Base-by-base conservation (phyloP, 2,797 vertebrate genomes). In the Prunella strophiata region DNA sequence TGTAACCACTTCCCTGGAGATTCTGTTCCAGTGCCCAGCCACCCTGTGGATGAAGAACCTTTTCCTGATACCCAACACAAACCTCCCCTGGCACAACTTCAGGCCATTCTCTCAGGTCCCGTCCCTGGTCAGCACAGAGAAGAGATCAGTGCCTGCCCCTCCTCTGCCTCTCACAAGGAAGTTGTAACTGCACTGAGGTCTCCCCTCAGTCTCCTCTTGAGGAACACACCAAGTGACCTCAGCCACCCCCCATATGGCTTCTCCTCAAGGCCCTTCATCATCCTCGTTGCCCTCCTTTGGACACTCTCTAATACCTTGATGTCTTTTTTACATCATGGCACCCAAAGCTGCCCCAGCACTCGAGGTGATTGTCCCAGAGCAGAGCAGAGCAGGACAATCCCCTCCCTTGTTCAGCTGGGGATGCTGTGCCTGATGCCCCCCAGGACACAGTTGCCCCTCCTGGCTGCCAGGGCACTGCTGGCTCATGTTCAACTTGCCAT, bases 391-490 rank as follows among this genome's bases (percentile, higher is more conserved):
- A 0, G 71, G 52, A 58, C 52, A 75, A 51, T 50, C 34, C 17
- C 26, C 15, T 75, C 22, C 27, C 82, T 51, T 59, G 32, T 3
- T 45, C 0, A 0, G 32, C 62, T 67, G 61, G 14, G 0, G 0
- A 58, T 58, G 71, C 32, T 85, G 32, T 7, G 1, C 54, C 71
- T 45, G 62, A 51, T 59, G 38, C 0, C 3, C 3, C 21, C 10
- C 52, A 58, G 45, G 36, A 51, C 36, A 84, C 0, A 1, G 2
- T 0, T 43, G 38, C 1, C 18, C 13, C 38, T 68, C n/a, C 38
- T 59, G 72, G 62, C 54, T 67, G 21, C 62, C 71, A 20, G 45
- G 32, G 19, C n/a, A 23, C 38, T 59, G 47, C 54, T 52, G 54
- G 0, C 3, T 20, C 29, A 5, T 6, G 12, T 34, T 29, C 68